Conservation (phyloP, 2,113 vertebrate species). For the Gnathonemus echidnorhynchus region DNA sequence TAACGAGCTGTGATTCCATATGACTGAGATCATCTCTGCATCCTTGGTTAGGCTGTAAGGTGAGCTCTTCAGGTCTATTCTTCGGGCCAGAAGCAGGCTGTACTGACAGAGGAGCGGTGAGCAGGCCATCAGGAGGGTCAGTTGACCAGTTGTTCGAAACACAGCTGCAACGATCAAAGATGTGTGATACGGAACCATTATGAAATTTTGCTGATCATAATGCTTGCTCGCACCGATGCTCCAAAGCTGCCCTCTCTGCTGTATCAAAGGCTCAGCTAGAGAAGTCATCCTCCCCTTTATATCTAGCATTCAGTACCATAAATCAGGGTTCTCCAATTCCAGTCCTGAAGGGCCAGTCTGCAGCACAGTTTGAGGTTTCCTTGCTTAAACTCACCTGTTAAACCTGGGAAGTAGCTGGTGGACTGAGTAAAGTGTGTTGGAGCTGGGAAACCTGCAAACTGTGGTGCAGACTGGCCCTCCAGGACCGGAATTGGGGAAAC, state of each 20-base stretch:
- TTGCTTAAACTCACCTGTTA: not conserved
- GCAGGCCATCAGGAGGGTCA: not conserved
- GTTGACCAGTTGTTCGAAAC: not conserved
- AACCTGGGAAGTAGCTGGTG: not conserved
- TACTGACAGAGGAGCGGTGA: not conserved
- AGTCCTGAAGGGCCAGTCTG: not conserved
- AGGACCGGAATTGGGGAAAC: not conserved
- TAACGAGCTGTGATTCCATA: not conserved
- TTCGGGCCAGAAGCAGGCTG: not conserved
- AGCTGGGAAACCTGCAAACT: not conserved
- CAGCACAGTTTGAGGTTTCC: not conserved
- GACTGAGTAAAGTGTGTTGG: not conserved
- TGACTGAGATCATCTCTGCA: not conserved
- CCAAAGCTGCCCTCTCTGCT: not conserved
- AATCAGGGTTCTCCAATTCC: not conserved
- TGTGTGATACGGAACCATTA: not conserved
- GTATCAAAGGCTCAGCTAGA: not conserved
- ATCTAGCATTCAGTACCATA: not conserved
- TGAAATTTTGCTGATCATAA: not conserved
- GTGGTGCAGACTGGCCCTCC: not conserved
- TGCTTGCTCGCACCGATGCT: not conserved
- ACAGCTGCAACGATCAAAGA: not conserved
- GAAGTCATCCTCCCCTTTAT: not conserved
- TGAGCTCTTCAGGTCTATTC: not conserved
- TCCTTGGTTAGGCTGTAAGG: not conserved